Percentiles rank a stretch among this genome's conserved stretches.
Evolutionary conservation across 2,888 invertebrate species (phyloP).

Genomic region (Chymomyza fuscimana): DNA sequence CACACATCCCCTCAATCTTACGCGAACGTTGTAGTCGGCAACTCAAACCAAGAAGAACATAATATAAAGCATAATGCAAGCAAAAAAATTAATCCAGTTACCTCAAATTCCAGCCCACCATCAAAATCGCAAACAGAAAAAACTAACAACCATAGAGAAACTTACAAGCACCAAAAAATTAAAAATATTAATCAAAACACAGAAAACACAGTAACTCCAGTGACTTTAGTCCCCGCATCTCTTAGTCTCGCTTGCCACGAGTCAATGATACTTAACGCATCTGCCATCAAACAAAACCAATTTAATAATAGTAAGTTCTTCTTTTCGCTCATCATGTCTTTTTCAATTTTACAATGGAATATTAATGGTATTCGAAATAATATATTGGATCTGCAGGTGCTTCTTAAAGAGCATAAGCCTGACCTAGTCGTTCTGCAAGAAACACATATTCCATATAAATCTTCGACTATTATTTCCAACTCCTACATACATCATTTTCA

Average conservation of each 20-base stretch:
- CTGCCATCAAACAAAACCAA: not conserved
- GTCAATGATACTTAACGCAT: not conserved
- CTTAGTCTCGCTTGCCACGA: not conserved
- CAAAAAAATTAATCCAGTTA: too few relatives aligned
- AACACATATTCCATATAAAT: too few relatives aligned
- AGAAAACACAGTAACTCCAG: not conserved
- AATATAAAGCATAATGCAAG: too few relatives aligned
- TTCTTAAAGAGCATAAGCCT: not conserved
- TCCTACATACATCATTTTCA: not conserved
- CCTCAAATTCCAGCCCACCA: too few relatives aligned
- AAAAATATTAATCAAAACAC: too few relatives aligned
- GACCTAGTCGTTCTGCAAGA: not conserved
- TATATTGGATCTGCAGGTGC: too few relatives aligned
- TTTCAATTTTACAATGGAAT: too few relatives aligned
- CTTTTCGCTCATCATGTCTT: not conserved
- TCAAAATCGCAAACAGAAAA: not conserved
- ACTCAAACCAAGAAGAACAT: too few relatives aligned
- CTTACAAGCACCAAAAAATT: not conserved
- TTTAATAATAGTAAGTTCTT: not conserved
- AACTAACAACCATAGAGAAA: not conserved
- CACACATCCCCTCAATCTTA: too few relatives aligned
- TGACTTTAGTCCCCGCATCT: not conserved
- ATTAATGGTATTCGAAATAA: too few relatives aligned
- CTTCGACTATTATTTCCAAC: not conserved
- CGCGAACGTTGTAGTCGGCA: too few relatives aligned